Base-by-base conservation (phyloP, 2,113 vertebrate species). In the Vulpes vulpes region DNA sequence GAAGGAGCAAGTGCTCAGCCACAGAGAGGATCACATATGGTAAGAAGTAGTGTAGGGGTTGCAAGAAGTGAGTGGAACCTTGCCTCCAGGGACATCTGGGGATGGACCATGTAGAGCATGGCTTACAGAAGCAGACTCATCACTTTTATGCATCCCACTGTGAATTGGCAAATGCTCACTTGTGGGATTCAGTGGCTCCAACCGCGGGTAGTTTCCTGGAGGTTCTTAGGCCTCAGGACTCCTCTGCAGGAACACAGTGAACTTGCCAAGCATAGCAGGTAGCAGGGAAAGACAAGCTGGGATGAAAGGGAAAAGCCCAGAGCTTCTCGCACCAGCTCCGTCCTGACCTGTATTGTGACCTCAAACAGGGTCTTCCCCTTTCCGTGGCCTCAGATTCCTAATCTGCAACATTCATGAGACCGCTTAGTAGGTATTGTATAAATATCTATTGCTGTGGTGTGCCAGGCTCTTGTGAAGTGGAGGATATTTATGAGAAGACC, bases 181-280 rank as follows among this genome's bases (percentile, higher is more conserved):
- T 0, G 0, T 0, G 0, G 12, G 11, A 23, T 51, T 17, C 27
- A 38, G 1, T 65, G 8, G 30, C 64, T 32, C 38, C 57, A 1
- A 7, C 43, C 20, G 43, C 32, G 53, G 1, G 23, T 16, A 30
- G 49, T 80, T 60, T 90, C 85, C 62, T 79, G 16, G 88, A 65
- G 35, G 57, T 32, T 20, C 14, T 51, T 15, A 49, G 32, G 71
- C 30, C 80, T 25, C 22, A 27, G 11, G 14, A 25, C 32, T 25
- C 53, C 65, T 6, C 64, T 43, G 64, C 59, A 60, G 30, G 76
- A n/a, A 55, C 57, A 9, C 65, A 59, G 81, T 82, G 43, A 73
- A 79, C 12, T 20, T 81, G 15, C 59, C 3, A 25, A 27, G 59
- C 43, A 0, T 25, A 20, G 2, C 30, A 83, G 59, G 20, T 57